These are phyloP conservation scores for Cirrhinus mrigala DNA, from an alignment of 2,797 vertebrate genomes.

Conservation along the genomic window DNA sequence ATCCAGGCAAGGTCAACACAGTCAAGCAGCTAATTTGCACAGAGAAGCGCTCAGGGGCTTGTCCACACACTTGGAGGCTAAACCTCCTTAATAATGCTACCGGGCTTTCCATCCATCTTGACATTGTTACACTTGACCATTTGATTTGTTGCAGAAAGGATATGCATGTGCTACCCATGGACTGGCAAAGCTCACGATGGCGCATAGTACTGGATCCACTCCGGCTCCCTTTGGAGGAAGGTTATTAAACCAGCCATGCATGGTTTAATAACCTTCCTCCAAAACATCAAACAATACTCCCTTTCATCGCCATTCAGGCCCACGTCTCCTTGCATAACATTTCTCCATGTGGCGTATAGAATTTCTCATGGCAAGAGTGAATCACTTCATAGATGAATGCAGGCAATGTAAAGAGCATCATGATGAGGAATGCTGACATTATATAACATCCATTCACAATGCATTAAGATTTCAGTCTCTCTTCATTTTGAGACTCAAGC, in stretches of 20 bases:
- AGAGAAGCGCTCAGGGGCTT: slow-evolving; percentile 21
- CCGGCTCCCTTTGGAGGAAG: not conserved
- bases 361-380: slow-evolving; percentile 30
- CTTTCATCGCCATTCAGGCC: slow-evolving; percentile 25
- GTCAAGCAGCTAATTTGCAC: slow-evolving; percentile 48
- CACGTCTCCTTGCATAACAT: slow-evolving; percentile 38
- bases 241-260: slow-evolving; percentile 10
- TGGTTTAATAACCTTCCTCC: slow-evolving; percentile 36
- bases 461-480: not conserved
- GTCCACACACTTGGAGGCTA: slow-evolving; percentile 25
- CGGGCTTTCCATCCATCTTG: not conserved
- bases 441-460: slow-evolving; percentile 29
- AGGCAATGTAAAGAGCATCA: slow-evolving; percentile 33
- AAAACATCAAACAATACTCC: slow-evolving; percentile 32
- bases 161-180: not conserved
- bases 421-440: not conserved
- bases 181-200: not conserved
- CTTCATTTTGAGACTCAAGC: not conserved
- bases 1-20: slow-evolving; percentile 50
- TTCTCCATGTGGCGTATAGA: slow-evolving; percentile 20
- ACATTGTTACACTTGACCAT: not conserved
- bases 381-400: slow-evolving; percentile 44
- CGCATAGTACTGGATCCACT: not conserved
- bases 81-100: not conserved
- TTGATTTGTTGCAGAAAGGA: not conserved